A percentile compares a stretch with the other conserved stretches of the same genome.
phyloP scores from a whole-genome alignment of 2,113 vertebrate species.

The Heterocephalus glaber region DNA sequence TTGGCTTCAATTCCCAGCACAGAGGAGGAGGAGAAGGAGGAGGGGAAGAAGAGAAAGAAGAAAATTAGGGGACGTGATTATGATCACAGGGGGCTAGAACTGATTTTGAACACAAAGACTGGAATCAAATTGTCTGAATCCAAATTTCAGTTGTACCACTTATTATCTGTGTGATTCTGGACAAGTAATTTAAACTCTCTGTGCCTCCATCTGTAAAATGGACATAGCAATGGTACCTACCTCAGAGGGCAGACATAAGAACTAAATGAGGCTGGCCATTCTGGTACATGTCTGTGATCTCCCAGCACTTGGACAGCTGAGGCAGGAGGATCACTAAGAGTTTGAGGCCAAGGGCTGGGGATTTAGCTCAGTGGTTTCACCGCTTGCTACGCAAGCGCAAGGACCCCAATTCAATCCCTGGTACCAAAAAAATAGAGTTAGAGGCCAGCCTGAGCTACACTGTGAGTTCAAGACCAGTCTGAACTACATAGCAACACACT shows the following conservation, averaged over 20 bases:
- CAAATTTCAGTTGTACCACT: neutral
- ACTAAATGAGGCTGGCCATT: neutral
- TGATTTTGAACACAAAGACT: neutral
- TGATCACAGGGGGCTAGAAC: too few relatives aligned
- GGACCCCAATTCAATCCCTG: too few relatives aligned
- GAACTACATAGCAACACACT: neutral
- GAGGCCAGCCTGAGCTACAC: neutral
- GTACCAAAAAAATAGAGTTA: too few relatives aligned
- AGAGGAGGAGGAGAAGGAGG: neutral
- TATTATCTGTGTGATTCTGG: neutral
- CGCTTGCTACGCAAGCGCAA: too few relatives aligned
- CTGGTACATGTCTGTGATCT: neutral
- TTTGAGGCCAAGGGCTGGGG: neutral
- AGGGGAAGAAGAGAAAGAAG: neutral
- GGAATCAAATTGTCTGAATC: neutral
- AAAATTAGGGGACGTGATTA: neutral
- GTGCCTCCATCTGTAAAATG: neutral
- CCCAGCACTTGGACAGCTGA: neutral
- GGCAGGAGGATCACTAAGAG: neutral
- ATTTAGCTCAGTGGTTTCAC: too few relatives aligned
- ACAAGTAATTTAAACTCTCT: neutral
- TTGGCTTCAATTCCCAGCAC: neutral
- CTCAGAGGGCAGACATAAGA: neutral
- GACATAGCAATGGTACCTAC: neutral
- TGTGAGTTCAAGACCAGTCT: neutral